These are phyloP conservation scores for Paratrypauchen microcephalus DNA, from an alignment of 2,797 vertebrate genomes.

Conservation along the genomic window DNA sequence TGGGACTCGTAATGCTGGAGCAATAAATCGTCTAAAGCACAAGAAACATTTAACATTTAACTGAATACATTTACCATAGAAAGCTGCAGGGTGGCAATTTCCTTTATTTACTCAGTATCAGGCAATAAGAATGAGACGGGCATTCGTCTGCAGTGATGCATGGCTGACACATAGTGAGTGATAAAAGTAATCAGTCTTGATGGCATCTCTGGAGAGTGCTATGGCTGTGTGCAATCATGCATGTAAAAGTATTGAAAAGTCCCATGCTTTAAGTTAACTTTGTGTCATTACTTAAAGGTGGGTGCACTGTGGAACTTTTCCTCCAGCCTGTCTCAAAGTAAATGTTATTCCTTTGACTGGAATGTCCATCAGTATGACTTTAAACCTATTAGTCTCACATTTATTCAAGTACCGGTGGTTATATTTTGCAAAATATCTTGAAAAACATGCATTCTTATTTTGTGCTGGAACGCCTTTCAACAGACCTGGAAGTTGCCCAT, in stretches of 20 bases:
- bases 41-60: constrained; percentile 44
- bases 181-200: constrained; percentile 72
- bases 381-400: too few relatives aligned
- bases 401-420: too few relatives aligned
- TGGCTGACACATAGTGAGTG: constrained; percentile 69
- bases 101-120: constrained; percentile 71
- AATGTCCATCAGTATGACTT: not conserved
- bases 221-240: constrained; percentile 35
- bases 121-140: constrained; percentile 50
- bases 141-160: constrained; percentile 71
- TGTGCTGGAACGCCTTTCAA: too few relatives aligned
- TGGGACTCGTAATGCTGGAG: constrained; percentile 4
- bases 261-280: constrained; percentile 35
- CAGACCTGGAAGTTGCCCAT: too few relatives aligned
- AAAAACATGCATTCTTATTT: too few relatives aligned
- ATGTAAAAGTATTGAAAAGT: constrained; percentile 33
- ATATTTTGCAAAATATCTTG: too few relatives aligned
- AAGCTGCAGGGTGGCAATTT: constrained; percentile 66
- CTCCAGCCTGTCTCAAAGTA: too few relatives aligned
- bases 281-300: constrained; percentile 7
- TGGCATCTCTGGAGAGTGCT: constrained; percentile 60
- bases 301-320: not conserved
- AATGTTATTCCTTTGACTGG: too few relatives aligned
- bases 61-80: constrained; percentile 61
- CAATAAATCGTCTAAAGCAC: constrained; percentile 19